Base-by-base conservation (phyloP, 2,797 vertebrate species). In the Scleropages formosus region DNA sequence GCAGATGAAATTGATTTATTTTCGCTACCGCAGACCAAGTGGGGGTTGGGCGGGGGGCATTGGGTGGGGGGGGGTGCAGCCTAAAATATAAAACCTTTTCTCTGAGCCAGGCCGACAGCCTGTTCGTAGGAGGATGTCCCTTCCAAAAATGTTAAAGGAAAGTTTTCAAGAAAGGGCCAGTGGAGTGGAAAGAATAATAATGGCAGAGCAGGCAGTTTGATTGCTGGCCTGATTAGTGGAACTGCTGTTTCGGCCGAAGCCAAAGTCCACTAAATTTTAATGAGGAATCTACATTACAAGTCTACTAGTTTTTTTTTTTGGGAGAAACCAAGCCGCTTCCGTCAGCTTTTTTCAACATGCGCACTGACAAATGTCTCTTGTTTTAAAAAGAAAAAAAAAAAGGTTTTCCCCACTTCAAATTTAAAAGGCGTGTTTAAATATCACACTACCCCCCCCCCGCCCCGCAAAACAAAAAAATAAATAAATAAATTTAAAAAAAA, bases 1-100 rank as follows among this genome's bases (percentile, higher is more conserved):
- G 76, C 83, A 83, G 78, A 93, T 90, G 89, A 93, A 88, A 91
- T 80, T 88, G 87, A 93, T 94, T 93, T 93, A 92, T 91, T 93
- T 92, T 86, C 81, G 78, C 79, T 78, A 73, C 63, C 70, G 62
- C n/a, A 67, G 72, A 65, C 70, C 74, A 74, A 73, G 77, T 58
- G 16, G 77, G 78, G 79, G 77, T 75, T 15, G 46, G n/a, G 63
- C 64, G 77, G 75, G 84, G 84, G 84, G n/a, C 62, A n/a, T n/a
- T n/a, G n/a, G n/a, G 70, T 68, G 39, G 68, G 78, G 73, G 4
- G 46, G 47, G 67, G 27, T 44, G 26, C 6, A 18, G 85, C 88
- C 88, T 85, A 87, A 90, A 93, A 91, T 85, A 87, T 84, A 85
- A 91, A 88, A 88, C 88, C 85, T 74, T 76, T 76, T 82, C 0